phyloP scores from a whole-genome alignment of 2,888 invertebrate genomes.

The Tryphoninae sp. region DNA sequence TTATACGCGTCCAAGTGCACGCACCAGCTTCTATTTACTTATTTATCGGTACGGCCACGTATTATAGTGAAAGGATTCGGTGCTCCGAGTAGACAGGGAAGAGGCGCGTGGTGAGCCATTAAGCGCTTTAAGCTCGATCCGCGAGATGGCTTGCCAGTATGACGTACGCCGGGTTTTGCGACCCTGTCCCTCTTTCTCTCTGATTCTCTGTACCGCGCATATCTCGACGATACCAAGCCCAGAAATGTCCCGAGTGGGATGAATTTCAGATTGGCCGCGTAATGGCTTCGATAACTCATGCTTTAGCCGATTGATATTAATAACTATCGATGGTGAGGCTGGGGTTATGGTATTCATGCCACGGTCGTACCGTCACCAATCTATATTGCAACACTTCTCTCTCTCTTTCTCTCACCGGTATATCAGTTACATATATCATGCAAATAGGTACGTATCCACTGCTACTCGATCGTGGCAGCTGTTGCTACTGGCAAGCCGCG shows the following conservation, averaged over 20 bases:
- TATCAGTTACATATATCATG: slow-evolving; percentile 14
- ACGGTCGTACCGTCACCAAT: slow-evolving; percentile 21
- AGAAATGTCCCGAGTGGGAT: slow-evolving; percentile 61
- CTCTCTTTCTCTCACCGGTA: not conserved
- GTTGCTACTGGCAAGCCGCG: slow-evolving; percentile 37
- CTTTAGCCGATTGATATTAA: slow-evolving; percentile 63
- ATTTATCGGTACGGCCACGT: slow-evolving; percentile 62
- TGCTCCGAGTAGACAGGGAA: slow-evolving; percentile 6
- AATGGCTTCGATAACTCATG: slow-evolving; percentile 64
- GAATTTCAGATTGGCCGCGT: slow-evolving; percentile 61
- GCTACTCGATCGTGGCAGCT: slow-evolving; percentile 50
- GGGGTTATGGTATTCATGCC: slow-evolving; percentile 25
- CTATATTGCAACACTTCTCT: not conserved
- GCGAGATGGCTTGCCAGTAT: slow-evolving; percentile 46
- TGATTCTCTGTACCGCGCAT: too few relatives aligned
- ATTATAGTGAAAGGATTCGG: slow-evolving; percentile 37
- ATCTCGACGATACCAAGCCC: slow-evolving; percentile 20
- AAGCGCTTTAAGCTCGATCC: slow-evolving; percentile 61
- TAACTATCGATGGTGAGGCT: slow-evolving; percentile 54
- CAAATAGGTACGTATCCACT: slow-evolving; percentile 7
- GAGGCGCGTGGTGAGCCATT: slow-evolving; percentile 46
- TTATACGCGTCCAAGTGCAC: slow-evolving; percentile 9
- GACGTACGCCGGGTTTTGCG: not conserved
- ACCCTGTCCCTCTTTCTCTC: too few relatives aligned
- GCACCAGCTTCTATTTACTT: slow-evolving; percentile 59